Base-by-base conservation (phyloP, 92 coral and sea anemone species). In the Pocillopora grandis region DNA sequence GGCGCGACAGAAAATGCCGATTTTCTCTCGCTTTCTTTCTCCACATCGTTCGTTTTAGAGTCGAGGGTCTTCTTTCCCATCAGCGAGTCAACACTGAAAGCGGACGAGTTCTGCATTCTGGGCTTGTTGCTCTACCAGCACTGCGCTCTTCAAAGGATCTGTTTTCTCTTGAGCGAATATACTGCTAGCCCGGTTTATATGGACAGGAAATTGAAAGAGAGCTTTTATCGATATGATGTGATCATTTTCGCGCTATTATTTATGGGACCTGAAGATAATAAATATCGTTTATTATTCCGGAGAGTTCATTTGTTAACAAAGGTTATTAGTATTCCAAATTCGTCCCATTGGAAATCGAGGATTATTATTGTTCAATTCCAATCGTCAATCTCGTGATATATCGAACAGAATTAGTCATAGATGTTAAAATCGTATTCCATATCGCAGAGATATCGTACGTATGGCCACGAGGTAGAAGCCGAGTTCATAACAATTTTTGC, bases 231-330 rank as follows among this genome's bases (percentile, higher is more conserved):
- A 69, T 81, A 49, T 76, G 93, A 84, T 80, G 81, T 42, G 86
- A 76, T 89, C 89, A 77, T 57, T 84, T 86, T 64, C 58, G 66
- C 57, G 84, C 86, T 86, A 90, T 90, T 88, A 78, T 88, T 68
- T 78, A 79, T 70, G 76, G 87, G 75, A 56, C 78, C 83, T 49
- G 81, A 65, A 77, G 85, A 91, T 88, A 86, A 91, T 87, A 84
- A 86, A 76, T 86, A 90, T 86, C 91, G 82, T 87, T 89, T 78
- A 89, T 85, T 88, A 89, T 84, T 79, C 84, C 87, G 76, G 52
- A 85, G 90, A 91, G 88, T 81, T 86, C 88, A 92, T 92, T 94
- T 88, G 85, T 88, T 79, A 94, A 88, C 81, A 93, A 94, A 93
- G 87, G 90, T 94, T 89, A 92, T 94, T 91, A 90, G 91, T 78